These are phyloP conservation scores for Numida meleagris DNA, from an alignment of 2,113 vertebrate genomes.

Conservation along the genomic window DNA sequence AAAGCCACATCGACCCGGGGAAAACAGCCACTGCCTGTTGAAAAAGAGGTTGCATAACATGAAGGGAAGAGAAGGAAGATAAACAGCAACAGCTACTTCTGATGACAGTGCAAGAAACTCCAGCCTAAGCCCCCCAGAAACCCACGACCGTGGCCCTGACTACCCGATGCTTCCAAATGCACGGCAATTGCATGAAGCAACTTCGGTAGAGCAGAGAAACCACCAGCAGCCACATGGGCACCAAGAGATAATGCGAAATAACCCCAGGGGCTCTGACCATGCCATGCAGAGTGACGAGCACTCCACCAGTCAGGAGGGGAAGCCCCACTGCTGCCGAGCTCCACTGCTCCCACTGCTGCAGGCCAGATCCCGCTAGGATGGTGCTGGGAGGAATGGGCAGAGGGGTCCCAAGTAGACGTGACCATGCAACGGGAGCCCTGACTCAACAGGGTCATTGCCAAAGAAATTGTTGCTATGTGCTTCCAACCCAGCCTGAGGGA, in stretches of 20 bases:
- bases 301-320: neutral
- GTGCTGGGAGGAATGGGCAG: neutral
- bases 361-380: neutral
- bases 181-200: constrained; percentile 2
- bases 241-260: constrained; percentile 30
- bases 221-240: neutral
- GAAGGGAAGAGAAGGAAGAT: constrained; percentile 28
- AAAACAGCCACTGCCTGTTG: constrained; percentile 12
- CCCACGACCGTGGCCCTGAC: neutral
- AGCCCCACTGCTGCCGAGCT: neutral
- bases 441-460: neutral
- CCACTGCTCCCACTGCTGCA: neutral
- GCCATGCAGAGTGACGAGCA: neutral
- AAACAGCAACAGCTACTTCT: constrained; percentile 42
- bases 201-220: constrained; percentile 9
- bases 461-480: neutral
- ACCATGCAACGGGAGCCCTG: neutral
- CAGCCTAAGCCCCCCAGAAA: neutral
- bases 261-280: neutral
- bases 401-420: neutral
- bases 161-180: neutral
- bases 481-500: neutral
- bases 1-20: neutral
- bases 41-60: constrained; percentile 27
- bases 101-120: constrained; percentile 17